Conservation (phyloP, 1,140 invertebrate species). For the Gonatopus flavifemur region DNA sequence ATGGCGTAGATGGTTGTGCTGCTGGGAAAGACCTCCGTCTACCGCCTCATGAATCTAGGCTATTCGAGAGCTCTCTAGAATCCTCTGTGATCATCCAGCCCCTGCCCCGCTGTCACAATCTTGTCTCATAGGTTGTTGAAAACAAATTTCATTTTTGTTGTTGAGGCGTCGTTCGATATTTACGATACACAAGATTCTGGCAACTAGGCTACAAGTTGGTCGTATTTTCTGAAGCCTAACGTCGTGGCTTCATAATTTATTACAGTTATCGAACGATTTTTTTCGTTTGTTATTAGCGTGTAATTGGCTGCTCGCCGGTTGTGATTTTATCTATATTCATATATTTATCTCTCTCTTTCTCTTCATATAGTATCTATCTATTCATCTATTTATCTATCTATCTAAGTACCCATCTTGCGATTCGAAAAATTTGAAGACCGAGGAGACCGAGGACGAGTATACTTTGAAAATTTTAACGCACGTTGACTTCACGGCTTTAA, state of each 20-base stretch:
- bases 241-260: constrained; percentile 42
- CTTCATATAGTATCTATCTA: no score
- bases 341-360: background rate
- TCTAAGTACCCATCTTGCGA: no score
- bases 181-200: constrained; percentile 24
- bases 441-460: no score
- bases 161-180: background rate
- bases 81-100: constrained; percentile 43
- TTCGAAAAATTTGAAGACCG: no score
- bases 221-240: constrained; percentile 34
- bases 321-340: constrained; percentile 32
- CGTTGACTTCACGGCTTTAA: no score
- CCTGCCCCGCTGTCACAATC: constrained; percentile 32
- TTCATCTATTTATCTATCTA: no score
- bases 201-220: constrained; percentile 14
- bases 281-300: constrained; percentile 34
- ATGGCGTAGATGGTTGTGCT: constrained; percentile 55
- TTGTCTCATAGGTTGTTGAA: background rate
- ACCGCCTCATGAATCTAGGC: constrained; percentile 27
- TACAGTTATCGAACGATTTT: constrained; percentile 36
- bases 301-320: constrained; percentile 40
- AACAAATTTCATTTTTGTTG: constrained; percentile 1
- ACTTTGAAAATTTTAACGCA: no score
- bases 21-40: constrained; percentile 44
- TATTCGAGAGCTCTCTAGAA: constrained; percentile 34